Evolutionary conservation across 2,888 invertebrate species (phyloP).

Genomic region (Clepsis dumicolana): DNA sequence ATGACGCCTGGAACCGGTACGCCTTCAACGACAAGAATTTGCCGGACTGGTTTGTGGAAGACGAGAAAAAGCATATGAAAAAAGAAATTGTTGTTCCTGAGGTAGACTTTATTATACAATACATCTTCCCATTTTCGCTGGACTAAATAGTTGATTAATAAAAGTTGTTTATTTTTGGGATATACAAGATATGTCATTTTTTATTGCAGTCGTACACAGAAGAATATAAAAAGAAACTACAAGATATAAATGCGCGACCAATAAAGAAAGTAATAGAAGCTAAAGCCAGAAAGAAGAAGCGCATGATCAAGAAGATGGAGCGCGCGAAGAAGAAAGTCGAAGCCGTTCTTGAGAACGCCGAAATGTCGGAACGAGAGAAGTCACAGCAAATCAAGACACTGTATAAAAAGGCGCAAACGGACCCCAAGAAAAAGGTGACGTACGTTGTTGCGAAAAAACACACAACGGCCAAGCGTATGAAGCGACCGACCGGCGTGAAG

Average conservation of each 20-base stretch:
- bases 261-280: slow-evolving; percentile 99
- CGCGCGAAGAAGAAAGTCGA: slow-evolving; percentile 98
- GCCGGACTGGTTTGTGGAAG: slow-evolving; percentile 98
- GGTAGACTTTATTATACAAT: slow-evolving; percentile 76
- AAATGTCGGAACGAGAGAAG: slow-evolving; percentile 97
- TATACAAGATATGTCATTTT: too few relatives aligned
- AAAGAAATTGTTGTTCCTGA: slow-evolving; percentile 94
- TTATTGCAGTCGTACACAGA: slow-evolving; percentile 89
- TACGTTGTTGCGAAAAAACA: slow-evolving; percentile 98
- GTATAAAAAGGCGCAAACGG: slow-evolving; percentile 95
- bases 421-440: slow-evolving; percentile 95
- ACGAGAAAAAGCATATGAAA: slow-evolving; percentile 96
- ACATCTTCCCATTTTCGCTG: too few relatives aligned
- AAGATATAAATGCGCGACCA: slow-evolving; percentile 96
- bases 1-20: slow-evolving; percentile 97
- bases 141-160: too few relatives aligned
- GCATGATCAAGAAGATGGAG: slow-evolving; percentile 93
- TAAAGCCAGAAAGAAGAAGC: slow-evolving; percentile 98
- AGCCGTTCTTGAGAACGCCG: slow-evolving; percentile 95
- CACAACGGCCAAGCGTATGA: slow-evolving; percentile 90
- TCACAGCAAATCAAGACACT: slow-evolving; percentile 95
- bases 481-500: slow-evolving; percentile 94
- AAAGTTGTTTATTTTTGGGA: not conserved
- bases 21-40: slow-evolving; percentile 96
- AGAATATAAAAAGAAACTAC: slow-evolving; percentile 93